Conservation (phyloP, 2,888 invertebrate genomes). For the Psococerastis gibbosa region DNA sequence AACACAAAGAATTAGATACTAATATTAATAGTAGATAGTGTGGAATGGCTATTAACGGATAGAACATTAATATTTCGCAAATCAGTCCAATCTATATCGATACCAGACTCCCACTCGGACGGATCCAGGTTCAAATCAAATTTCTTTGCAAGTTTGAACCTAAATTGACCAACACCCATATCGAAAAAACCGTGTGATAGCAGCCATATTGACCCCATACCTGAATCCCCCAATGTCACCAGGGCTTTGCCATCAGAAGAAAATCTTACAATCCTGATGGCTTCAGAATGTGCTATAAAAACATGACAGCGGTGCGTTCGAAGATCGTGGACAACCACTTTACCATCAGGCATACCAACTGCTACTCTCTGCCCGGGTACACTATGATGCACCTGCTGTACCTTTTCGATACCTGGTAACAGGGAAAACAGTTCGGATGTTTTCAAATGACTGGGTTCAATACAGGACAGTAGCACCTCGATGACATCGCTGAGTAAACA, state of each 20-base stretch:
- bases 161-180: conserved; percentile 1
- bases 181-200: background rate
- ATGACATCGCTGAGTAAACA: background rate
- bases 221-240: background rate
- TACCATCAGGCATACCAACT: background rate
- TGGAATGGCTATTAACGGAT: too few species aligned
- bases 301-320: background rate
- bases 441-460: background rate
- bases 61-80: too few species aligned
- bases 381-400: conserved; percentile 1
- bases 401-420: background rate
- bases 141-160: background rate
- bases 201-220: background rate
- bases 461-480: background rate
- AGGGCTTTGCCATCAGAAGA: conserved; percentile 1
- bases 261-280: background rate
- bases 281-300: background rate
- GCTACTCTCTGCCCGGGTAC: background rate
- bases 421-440: background rate
- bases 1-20: too few species aligned
- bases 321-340: conserved; percentile 1
- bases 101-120: background rate
- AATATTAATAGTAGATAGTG: too few species aligned
- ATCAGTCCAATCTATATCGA: background rate
- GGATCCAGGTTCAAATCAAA: background rate